Evolutionary conservation across 2,797 vertebrate species (phyloP).

Genomic region (Momotus momota): DNA sequence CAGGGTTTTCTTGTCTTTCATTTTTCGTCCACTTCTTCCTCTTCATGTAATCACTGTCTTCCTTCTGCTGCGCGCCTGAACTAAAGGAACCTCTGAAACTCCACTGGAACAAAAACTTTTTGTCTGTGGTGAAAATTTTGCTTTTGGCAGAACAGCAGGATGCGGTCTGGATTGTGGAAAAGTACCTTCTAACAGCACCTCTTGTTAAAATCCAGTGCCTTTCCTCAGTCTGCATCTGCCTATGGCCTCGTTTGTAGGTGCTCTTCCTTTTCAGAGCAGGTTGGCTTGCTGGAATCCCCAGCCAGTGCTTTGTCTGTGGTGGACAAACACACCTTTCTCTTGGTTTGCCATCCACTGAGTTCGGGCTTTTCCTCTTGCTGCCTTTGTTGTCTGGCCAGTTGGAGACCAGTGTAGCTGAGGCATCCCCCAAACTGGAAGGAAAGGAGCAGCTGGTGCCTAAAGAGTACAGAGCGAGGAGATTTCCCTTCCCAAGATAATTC

Average conservation of each 20-base stretch:
- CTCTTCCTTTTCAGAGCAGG: neutral
- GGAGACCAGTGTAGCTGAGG: neutral
- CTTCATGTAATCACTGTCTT: neutral
- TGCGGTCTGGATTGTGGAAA: neutral
- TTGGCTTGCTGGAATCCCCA: neutral
- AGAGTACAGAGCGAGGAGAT: neutral
- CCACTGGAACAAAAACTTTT: neutral
- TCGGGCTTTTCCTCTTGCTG: neutral
- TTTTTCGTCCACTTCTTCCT: neutral
- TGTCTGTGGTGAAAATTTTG: neutral
- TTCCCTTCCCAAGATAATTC: neutral
- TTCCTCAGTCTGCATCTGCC: fast-evolving
- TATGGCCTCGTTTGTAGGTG: neutral
- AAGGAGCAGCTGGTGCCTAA: neutral
- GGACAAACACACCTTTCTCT: too few species aligned
- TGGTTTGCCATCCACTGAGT: neutral
- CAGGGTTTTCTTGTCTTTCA: neutral
- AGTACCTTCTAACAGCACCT: fast-evolving
- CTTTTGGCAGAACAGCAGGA: neutral
- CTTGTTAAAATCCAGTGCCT: neutral
- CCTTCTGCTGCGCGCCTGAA: neutral
- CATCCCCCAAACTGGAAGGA: neutral
- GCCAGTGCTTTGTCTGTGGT: fast-evolving
- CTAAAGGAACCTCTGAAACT: neutral
- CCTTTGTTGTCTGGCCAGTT: neutral